Conservation (phyloP, 2,113 vertebrate species). For the Eretmochelys imbricata region DNA sequence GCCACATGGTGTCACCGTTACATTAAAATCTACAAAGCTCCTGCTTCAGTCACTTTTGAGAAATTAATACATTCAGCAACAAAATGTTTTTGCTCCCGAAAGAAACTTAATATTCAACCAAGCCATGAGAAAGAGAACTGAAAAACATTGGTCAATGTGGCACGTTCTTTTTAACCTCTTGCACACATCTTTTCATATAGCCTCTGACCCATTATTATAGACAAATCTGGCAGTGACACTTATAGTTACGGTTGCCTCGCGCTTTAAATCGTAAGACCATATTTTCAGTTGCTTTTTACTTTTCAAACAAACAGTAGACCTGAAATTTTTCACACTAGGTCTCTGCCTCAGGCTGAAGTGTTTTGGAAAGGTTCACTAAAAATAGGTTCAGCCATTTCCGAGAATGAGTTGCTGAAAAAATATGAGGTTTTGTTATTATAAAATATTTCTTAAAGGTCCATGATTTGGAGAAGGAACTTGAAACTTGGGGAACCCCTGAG, state of each 20-base stretch:
- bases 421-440: not conserved
- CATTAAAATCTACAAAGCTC: conserved; percentile 26
- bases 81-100: not conserved
- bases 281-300: conserved; percentile 61
- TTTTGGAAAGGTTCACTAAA: conserved; percentile 53
- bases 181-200: conserved; percentile 44
- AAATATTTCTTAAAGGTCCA: not conserved
- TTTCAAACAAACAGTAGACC: conserved; percentile 33
- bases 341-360: not conserved
- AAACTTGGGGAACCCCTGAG: not conserved
- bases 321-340: conserved; percentile 30
- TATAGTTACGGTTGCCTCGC: conserved; percentile 46
- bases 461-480: not conserved
- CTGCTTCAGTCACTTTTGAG: not conserved
- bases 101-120: conserved; percentile 15
- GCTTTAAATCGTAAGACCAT: conserved; percentile 49
- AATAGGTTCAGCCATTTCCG: not conserved
- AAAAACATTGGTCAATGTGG: conserved; percentile 29
- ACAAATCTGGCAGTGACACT: conserved; percentile 61
- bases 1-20: conserved; percentile 79
- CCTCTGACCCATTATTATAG: conserved; percentile 64
- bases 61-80: not conserved
- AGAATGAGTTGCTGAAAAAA: conserved; percentile 39
- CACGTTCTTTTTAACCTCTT: conserved; percentile 10
- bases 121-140: not conserved